phyloP scores from a whole-genome alignment of 35 echinoderm and acorn worm species.

The Holothuria glaberrima region DNA sequence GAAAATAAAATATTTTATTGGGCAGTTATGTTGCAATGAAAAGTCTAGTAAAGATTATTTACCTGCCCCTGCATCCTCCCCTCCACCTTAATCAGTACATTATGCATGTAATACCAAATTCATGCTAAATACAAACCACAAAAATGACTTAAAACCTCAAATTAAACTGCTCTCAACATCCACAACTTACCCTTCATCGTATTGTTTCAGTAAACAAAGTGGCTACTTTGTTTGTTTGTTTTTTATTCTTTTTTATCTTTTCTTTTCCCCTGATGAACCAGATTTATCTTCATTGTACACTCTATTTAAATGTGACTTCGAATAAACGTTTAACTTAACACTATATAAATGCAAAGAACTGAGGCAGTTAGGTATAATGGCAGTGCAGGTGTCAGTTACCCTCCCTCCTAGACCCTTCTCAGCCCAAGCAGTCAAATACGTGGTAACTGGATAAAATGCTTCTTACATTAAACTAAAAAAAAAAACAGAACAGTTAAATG shows the following conservation, averaged over 20 bases:
- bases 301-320: not conserved
- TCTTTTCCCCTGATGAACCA: not conserved
- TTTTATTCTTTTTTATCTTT: not conserved
- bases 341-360: too few relatives aligned
- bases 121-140: not conserved
- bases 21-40: not conserved
- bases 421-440: not conserved
- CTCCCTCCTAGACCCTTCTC: not conserved
- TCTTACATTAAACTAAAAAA: not conserved
- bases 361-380: too few relatives aligned
- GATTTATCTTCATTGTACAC: conserved; percentile 14
- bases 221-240: too few relatives aligned
- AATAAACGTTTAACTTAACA: not conserved
- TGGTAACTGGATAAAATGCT: not conserved
- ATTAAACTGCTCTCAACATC: not conserved
- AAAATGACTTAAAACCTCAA: not conserved
- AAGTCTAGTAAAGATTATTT: too few relatives aligned
- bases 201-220: too few relatives aligned
- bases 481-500: not conserved
- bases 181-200: too few relatives aligned
- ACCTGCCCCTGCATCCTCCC: too few relatives aligned
- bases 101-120: not conserved
- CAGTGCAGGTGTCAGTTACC: not conserved
- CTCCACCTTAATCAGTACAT: not conserved
- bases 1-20: conserved; percentile 15